Percentiles rank a stretch among this genome's conserved stretches.
Evolutionary conservation across 2,888 invertebrate genomes (phyloP).

Genomic region (Zele albiditarsus): DNA sequence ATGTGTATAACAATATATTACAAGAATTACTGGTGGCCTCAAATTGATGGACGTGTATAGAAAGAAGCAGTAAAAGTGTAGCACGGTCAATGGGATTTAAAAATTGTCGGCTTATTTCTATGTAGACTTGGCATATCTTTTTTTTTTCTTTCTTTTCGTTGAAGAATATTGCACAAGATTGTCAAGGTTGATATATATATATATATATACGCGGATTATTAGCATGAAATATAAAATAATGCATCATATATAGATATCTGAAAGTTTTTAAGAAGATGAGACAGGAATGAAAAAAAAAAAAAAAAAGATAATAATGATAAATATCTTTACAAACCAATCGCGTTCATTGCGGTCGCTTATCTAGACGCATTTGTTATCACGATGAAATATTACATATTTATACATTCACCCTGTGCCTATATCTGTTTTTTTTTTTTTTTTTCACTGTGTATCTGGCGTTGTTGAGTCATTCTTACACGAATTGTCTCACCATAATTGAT

Average conservation of each 20-base stretch:
- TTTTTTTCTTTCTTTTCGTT: background rate
- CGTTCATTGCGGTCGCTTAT: conserved; percentile 40
- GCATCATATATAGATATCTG: background rate
- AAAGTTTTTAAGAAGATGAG: background rate
- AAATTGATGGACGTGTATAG: conserved; percentile 43
- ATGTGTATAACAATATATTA: conserved; percentile 14
- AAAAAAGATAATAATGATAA: background rate
- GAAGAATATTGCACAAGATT: conserved; percentile 7
- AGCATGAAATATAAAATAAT: background rate
- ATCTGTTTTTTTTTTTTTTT: conserved; percentile 11
- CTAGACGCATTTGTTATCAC: conserved; percentile 40
- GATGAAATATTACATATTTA: conserved; percentile 30
- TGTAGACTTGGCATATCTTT: background rate
- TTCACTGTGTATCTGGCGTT: background rate
- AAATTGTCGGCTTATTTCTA: conserved; percentile 12
- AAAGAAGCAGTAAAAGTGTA: conserved; percentile 61
- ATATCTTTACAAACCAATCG: background rate
- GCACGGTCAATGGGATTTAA: conserved; percentile 56
- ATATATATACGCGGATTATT: background rate
- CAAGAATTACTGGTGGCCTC: conserved; percentile 27
- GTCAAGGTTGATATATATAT: conserved; percentile 17
- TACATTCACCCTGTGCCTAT: background rate
- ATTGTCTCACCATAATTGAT: too few relatives aligned
- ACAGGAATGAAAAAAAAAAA: background rate
- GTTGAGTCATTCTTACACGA: background rate